These are phyloP conservation scores for Choloepus hoffmanni DNA, from an alignment of 2,113 vertebrate genomes.

Conservation along the genomic window DNA sequence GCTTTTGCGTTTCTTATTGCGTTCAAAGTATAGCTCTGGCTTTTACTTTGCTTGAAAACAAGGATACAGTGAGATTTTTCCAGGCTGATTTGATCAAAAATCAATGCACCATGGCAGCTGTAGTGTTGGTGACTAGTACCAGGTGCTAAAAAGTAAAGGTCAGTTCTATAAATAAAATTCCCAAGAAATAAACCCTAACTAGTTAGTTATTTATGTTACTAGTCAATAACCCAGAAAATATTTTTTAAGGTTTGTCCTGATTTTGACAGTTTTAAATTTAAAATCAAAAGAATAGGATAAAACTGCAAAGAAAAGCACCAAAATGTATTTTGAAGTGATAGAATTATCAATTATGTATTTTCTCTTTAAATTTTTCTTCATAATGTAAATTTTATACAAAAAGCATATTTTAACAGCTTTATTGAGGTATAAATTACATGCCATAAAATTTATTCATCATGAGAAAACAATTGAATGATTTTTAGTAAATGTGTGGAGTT, in stretches of 20 bases:
- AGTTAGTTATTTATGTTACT: background rate
- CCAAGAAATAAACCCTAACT: background rate
- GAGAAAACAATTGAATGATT: background rate
- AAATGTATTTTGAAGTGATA: conserved; percentile 5
- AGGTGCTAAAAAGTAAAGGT: background rate
- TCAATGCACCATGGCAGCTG: background rate
- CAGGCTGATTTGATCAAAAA: background rate
- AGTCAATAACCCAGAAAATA: background rate
- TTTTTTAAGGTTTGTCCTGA: background rate
- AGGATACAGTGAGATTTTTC: background rate
- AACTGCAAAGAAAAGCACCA: background rate
- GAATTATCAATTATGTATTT: background rate
- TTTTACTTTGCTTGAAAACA: background rate
- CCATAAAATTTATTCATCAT: background rate
- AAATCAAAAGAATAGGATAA: background rate
- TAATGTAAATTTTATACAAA: background rate
- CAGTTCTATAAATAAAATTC: background rate
- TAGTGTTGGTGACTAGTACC: background rate
- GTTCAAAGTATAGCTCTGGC: background rate
- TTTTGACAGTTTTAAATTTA: conserved; percentile 23
- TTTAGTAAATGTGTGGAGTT: background rate
- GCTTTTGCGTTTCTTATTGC: conserved; percentile 53
- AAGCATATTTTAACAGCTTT: background rate
- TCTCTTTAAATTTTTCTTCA: background rate
- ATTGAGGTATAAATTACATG: background rate